These are phyloP conservation scores for Drosophila pegasa DNA, from an alignment of 2,888 invertebrate species.

Conservation along the genomic window DNA sequence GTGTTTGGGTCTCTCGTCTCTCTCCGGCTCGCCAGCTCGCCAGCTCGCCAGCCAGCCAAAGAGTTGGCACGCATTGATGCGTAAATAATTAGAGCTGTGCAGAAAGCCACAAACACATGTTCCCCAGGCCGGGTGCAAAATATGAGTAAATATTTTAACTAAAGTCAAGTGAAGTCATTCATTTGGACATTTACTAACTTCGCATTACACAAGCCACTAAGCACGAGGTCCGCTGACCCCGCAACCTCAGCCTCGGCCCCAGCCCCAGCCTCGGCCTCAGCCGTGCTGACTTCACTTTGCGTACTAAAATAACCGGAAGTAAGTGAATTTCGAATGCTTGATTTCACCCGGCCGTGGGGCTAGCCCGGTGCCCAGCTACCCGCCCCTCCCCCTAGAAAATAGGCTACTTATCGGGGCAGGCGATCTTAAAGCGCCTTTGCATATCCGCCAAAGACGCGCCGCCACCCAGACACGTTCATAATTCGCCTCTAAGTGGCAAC, in stretches of 20 bases:
- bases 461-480: background rate
- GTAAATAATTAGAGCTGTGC: constrained; percentile 62
- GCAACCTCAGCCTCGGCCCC: background rate
- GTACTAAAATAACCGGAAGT: constrained; percentile 77
- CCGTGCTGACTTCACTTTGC: constrained; percentile 65
- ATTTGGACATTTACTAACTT: constrained; percentile 77
- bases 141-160: constrained; percentile 79
- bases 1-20: constrained; percentile 25
- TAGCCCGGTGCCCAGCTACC: background rate
- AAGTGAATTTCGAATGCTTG: constrained; percentile 75
- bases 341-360: constrained; percentile 57
- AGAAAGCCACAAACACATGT: constrained; percentile 69
- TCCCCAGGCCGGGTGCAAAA: constrained; percentile 41
- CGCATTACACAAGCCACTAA: constrained; percentile 75
- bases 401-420: constrained; percentile 35
- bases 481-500: background rate
- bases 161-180: constrained; percentile 76
- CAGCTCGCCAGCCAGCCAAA: constrained; percentile 7
- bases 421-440: constrained; percentile 27
- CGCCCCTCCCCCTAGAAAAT: background rate
- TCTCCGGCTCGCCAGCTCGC: constrained; percentile 5
- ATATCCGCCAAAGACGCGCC: constrained; percentile 15
- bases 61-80: constrained; percentile 58
- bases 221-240: constrained; percentile 35
- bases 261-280: too few relatives aligned